Evolutionary conservation across 2,888 invertebrate species (phyloP).

Genomic region (Atrina japonica): DNA sequence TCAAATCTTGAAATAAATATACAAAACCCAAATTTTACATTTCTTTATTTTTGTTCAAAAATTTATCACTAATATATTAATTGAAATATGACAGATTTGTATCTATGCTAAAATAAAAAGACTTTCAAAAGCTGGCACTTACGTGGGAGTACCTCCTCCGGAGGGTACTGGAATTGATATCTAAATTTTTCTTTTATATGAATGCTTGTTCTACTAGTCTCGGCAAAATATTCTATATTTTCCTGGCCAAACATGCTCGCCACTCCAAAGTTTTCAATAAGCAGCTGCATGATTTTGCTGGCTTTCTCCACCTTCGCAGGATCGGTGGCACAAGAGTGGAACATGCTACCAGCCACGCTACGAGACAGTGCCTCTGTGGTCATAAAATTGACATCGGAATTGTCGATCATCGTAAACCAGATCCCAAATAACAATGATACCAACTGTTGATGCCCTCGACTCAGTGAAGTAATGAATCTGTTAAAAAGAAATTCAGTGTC

Average conservation of each 20-base stretch:
- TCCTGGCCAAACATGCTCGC: conserved; percentile 92
- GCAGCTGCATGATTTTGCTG: conserved; percentile 96
- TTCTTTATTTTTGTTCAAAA: too few relatives aligned
- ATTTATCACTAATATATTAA: too few relatives aligned
- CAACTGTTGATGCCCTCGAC: conserved; percentile 86
- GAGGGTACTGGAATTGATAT: conserved; percentile 77
- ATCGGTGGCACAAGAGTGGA: conserved; percentile 79
- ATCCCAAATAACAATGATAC: conserved; percentile 98
- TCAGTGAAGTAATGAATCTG: conserved; percentile 90
- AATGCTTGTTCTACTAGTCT: conserved; percentile 77
- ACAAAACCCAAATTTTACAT: too few relatives aligned
- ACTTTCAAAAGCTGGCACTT: conserved; percentile 55
- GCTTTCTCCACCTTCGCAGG: conserved; percentile 83
- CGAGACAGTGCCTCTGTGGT: conserved; percentile 80
- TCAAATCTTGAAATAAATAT: too few relatives aligned
- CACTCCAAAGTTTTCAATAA: conserved; percentile 98
- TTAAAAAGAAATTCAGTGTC: conserved; percentile 38
- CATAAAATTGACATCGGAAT: conserved; percentile 79
- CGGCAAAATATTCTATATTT: conserved; percentile 79
- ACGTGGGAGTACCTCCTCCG: conserved; percentile 75
- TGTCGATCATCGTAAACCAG: conserved; percentile 82
- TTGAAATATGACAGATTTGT: too few relatives aligned
- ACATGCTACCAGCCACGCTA: conserved; percentile 79
- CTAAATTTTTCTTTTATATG: conserved; percentile 77
- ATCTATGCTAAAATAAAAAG: too few relatives aligned